Percentiles rank a stretch among this genome's conserved stretches.
Evolutionary conservation across 2,113 vertebrate genomes (phyloP).

Genomic region (Coptodon rendalli): DNA sequence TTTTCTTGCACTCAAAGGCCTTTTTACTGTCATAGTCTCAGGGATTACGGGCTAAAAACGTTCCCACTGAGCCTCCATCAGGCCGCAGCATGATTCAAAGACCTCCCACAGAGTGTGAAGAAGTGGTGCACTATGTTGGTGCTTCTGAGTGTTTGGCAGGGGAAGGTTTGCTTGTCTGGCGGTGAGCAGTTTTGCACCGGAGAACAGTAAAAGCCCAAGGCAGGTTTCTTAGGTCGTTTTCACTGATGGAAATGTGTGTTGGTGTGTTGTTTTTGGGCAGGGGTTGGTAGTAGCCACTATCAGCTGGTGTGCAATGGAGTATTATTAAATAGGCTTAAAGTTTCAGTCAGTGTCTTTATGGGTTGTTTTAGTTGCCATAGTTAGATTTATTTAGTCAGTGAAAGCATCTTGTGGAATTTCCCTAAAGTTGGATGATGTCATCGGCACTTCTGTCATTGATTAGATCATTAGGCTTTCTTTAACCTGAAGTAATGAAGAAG

Average conservation of each 20-base stretch:
- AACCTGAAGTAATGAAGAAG: background rate
- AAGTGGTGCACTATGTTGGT: conserved; percentile 5
- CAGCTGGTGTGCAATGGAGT: background rate
- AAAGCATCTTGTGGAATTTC: background rate
- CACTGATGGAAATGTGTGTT: background rate
- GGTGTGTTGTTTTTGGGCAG: background rate
- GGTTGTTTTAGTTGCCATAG: background rate
- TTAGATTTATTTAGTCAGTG: background rate
- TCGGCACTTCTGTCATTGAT: background rate
- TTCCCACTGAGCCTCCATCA: conserved; percentile 29
- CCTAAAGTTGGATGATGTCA: background rate
- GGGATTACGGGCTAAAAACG: conserved; percentile 5
- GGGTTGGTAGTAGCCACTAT: background rate
- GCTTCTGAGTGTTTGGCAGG: background rate
- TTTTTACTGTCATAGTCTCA: conserved; percentile 15
- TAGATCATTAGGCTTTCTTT: background rate
- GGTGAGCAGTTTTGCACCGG: background rate
- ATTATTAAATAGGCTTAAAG: background rate
- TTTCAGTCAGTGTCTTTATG: background rate
- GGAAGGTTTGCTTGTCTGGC: conserved; percentile 2
- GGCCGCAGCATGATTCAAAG: conserved; percentile 23
- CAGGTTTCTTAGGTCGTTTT: background rate
- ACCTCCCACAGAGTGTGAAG: conserved; percentile 44
- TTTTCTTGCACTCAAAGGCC: conserved; percentile 20
- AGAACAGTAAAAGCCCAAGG: background rate